Conservation (phyloP, 2,888 invertebrate species). For the Eilema depressum region DNA sequence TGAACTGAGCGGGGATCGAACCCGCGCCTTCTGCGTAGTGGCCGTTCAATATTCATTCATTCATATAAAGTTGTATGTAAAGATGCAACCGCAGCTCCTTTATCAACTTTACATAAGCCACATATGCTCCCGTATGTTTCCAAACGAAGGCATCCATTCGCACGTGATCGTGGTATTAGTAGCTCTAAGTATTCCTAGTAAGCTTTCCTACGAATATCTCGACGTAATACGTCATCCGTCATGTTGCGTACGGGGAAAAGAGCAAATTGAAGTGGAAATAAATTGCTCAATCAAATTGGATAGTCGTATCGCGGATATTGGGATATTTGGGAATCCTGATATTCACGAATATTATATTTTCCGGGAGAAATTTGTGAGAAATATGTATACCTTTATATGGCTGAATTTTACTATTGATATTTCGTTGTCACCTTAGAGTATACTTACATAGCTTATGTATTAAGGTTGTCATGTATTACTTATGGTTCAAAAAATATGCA, state of each 20-base stretch:
- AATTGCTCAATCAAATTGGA: background rate
- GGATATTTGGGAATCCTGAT: background rate
- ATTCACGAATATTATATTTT: background rate
- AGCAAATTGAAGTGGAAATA: background rate
- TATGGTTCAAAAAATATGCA: no score
- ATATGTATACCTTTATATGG: no score
- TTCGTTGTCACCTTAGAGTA: no score
- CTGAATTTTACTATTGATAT: background rate
- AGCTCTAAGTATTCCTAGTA: slow-evolving; percentile 10
- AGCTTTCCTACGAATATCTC: slow-evolving; percentile 9
- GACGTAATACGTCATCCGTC: slow-evolving; percentile 1
- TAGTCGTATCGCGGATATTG: background rate
- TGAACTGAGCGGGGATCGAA: no score
- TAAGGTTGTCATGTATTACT: no score
- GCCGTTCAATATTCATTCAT: no score
- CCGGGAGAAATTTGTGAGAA: background rate
- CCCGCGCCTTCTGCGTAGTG: no score
- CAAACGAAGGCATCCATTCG: slow-evolving; percentile 7
- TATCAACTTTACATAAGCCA: no score
- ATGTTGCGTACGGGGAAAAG: background rate
- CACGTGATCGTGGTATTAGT: slow-evolving; percentile 22
- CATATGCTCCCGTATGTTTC: slow-evolving; percentile 11
- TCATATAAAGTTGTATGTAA: background rate
- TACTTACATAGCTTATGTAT: no score
- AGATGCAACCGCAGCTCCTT: background rate